Evolutionary conservation across 2,113 vertebrate species (phyloP).

Genomic region (Nycticryphes semicollaris): DNA sequence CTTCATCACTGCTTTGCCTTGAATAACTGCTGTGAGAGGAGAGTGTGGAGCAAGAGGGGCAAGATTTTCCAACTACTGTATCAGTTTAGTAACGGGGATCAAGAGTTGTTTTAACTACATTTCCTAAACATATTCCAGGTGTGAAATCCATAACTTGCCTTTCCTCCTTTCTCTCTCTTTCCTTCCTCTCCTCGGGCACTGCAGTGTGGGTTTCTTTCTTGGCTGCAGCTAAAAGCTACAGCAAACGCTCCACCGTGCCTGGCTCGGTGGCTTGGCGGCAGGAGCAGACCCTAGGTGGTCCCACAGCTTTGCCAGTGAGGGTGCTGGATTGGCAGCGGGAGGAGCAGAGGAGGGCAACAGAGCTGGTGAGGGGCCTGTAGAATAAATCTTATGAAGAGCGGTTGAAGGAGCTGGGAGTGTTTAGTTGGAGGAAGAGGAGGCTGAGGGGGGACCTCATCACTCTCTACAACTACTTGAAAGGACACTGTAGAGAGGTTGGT

Average conservation of each 20-base stretch:
- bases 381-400: too few relatives aligned
- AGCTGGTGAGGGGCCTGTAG: too few relatives aligned
- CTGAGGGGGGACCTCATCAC: too few relatives aligned
- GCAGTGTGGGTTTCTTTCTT: neutral
- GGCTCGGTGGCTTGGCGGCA: rapidly evolving
- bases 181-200: neutral
- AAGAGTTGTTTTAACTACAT: neutral
- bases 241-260: neutral
- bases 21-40: neutral
- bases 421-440: too few relatives aligned
- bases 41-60: neutral
- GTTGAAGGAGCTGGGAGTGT: too few relatives aligned
- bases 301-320: rapidly evolving
- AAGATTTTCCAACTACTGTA: neutral
- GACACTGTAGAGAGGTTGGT: too few relatives aligned
- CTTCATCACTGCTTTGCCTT: neutral
- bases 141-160: neutral
- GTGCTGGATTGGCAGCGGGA: rapidly evolving
- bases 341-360: too few relatives aligned
- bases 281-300: neutral
- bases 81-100: constrained; percentile 18
- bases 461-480: too few relatives aligned
- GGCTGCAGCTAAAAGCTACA: neutral
- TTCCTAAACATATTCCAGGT: constrained; percentile 47
- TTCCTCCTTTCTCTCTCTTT: neutral